These are phyloP conservation scores for Drosophila emarginata DNA, from an alignment of 2,888 invertebrate genomes.

Conservation along the genomic window DNA sequence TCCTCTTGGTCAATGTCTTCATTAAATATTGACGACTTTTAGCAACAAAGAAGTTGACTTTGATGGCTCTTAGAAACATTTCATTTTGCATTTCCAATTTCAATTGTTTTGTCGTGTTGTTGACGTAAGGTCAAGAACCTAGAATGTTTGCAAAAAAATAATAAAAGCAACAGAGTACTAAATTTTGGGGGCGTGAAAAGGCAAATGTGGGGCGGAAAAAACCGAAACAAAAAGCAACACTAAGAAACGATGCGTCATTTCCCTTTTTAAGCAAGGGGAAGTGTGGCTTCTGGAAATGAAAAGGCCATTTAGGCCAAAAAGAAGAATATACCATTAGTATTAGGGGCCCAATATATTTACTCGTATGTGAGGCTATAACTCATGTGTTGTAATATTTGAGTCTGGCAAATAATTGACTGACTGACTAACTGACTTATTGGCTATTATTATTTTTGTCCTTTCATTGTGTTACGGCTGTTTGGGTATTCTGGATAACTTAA, in stretches of 20 bases:
- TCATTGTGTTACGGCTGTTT: neutral
- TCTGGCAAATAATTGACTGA: constrained; percentile 1
- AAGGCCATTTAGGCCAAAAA: constrained; percentile 2
- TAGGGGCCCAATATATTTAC: neutral
- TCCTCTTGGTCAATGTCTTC: neutral
- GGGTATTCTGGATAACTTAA: constrained; percentile 13
- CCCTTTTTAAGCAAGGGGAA: neutral
- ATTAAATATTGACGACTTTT: constrained; percentile 16
- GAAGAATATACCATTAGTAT: neutral
- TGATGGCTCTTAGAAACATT: constrained; percentile 7
- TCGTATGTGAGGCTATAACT: neutral
- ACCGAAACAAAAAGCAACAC: neutral
- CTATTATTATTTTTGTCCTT: neutral
- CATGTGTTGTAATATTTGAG: constrained; percentile 1
- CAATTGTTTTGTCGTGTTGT: neutral
- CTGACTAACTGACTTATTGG: constrained; percentile 1
- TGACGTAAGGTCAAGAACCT: constrained; percentile 7
- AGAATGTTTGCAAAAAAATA: neutral
- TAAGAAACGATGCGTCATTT: constrained; percentile 3
- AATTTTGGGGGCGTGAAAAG: constrained; percentile 1
- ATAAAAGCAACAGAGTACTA: neutral
- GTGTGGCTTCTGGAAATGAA: neutral
- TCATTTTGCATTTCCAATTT: constrained; percentile 7
- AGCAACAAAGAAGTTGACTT: constrained; percentile 2
- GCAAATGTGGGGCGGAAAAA: neutral